A percentile compares a stretch with the other conserved stretches of the same genome.
phyloP scores from a whole-genome alignment of 2,888 invertebrate genomes.

The Gymnoscelis rufifasciata region DNA sequence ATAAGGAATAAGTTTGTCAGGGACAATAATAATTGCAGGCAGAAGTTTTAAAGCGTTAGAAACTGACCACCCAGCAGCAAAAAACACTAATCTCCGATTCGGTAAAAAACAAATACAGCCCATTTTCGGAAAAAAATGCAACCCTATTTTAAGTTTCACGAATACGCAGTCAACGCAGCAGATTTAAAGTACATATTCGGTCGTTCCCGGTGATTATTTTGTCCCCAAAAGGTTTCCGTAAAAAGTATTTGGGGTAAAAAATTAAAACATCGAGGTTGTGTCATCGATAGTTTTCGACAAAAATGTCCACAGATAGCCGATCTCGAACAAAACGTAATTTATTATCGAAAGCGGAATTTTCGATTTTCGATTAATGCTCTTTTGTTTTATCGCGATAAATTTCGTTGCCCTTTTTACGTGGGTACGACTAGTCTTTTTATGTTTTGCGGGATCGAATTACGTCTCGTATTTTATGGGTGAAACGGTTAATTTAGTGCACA shows the following conservation, averaged over 20 bases:
- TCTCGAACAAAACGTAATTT: conserved; percentile 28
- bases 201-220: conserved; percentile 8
- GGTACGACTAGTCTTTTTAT: conserved; percentile 19
- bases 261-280: conserved; percentile 22
- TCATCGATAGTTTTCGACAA: conserved; percentile 30
- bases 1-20: too few species aligned
- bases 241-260: conserved; percentile 15
- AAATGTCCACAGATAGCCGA: conserved; percentile 27
- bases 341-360: conserved; percentile 27
- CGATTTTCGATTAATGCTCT: conserved; percentile 29
- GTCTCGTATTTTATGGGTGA: conserved; percentile 22
- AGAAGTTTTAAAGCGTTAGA: conserved; percentile 19
- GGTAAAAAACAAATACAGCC: conserved; percentile 22
- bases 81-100: conserved; percentile 18
- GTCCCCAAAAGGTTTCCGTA: conserved; percentile 8
- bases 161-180: not conserved
- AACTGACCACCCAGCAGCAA: conserved; percentile 23
- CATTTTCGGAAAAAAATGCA: conserved; percentile 20
- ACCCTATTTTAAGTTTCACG: conserved; percentile 6
- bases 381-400: conserved; percentile 31
- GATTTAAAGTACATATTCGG: conserved; percentile 18
- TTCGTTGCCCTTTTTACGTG: conserved; percentile 8
- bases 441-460: conserved; percentile 25
- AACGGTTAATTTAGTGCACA: conserved; percentile 18
- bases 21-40: conserved; percentile 8